phyloP scores from a whole-genome alignment of 2,888 invertebrate species.

The Cyclophora punctaria region DNA sequence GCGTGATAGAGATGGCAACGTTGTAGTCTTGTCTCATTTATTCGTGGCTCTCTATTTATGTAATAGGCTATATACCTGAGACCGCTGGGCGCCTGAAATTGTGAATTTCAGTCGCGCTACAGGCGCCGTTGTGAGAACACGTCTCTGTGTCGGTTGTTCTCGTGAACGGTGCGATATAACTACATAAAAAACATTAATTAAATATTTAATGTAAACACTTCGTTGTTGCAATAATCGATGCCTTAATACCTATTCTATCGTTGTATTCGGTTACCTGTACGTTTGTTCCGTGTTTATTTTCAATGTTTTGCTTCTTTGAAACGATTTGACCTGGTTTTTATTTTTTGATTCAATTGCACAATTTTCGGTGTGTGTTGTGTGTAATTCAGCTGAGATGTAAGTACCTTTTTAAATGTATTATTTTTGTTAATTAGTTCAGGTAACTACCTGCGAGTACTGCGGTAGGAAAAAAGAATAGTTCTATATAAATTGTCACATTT shows the following conservation, averaged over 20 bases:
- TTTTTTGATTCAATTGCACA: conserved; percentile 57
- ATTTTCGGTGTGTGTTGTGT: conserved; percentile 31
- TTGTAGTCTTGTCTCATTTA: conserved; percentile 16
- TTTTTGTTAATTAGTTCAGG: conserved; percentile 1
- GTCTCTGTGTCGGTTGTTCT: conserved; percentile 14
- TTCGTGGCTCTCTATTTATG: conserved; percentile 22
- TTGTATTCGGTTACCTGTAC: conserved; percentile 19
- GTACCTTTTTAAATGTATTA: conserved; percentile 14
- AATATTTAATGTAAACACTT: conserved; percentile 28
- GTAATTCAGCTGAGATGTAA: conserved; percentile 26
- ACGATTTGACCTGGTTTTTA: conserved; percentile 54
- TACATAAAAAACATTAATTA: conserved; percentile 48
- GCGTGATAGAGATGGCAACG: conserved; percentile 21
- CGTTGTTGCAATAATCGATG: conserved; percentile 30
- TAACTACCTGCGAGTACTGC: too few species aligned
- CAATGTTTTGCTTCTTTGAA: conserved; percentile 25
- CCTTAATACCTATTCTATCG: conserved; percentile 28
- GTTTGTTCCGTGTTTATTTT: conserved; percentile 21
- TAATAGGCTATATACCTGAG: conserved; percentile 42
- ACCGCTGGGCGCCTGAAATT: conserved; percentile 49
- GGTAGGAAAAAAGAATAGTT: too few species aligned
- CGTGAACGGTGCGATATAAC: conserved; percentile 31
- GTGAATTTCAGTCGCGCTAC: conserved; percentile 47
- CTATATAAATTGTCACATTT: too few species aligned
- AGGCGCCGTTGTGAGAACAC: conserved; percentile 34